These are phyloP conservation scores for Crax fasciolata DNA, from an alignment of 2,797 vertebrate genomes.

Conservation along the genomic window DNA sequence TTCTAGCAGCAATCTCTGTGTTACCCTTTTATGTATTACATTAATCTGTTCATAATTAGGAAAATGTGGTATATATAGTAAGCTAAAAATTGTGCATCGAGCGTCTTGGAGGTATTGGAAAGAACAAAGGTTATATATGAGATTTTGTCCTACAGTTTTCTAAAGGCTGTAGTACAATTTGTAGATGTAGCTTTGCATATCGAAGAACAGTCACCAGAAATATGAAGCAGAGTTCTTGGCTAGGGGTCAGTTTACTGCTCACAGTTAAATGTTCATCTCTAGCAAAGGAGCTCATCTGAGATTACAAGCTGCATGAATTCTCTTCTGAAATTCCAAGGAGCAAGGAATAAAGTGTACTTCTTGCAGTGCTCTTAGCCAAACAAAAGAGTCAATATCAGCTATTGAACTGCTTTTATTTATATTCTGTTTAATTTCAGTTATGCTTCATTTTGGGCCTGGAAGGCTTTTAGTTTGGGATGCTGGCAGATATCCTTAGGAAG, in stretches of 20 bases:
- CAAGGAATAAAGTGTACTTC: not conserved
- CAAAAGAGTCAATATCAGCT: not conserved
- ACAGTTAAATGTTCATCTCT: not conserved
- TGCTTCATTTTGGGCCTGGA: constrained; percentile 14
- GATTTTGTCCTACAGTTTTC: not conserved
- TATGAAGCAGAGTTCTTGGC: not conserved
- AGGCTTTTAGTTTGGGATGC: constrained; percentile 22
- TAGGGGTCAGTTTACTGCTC: not conserved
- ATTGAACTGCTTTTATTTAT: constrained; percentile 22
- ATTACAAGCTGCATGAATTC: not conserved
- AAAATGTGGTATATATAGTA: not conserved
- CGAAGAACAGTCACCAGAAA: not conserved
- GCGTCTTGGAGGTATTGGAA: not conserved
- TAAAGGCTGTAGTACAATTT: not conserved
- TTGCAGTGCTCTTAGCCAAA: not conserved
- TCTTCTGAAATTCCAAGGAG: constrained; percentile 15
- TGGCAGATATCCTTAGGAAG: constrained; percentile 35
- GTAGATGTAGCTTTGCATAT: not conserved
- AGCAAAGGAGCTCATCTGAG: not conserved
- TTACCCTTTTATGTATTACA: not conserved
- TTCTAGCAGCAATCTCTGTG: not conserved
- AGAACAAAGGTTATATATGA: not conserved
- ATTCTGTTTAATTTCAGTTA: not conserved
- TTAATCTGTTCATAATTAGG: not conserved
- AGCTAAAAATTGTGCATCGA: not conserved